Percentiles rank a stretch among this genome's conserved stretches.
Evolutionary conservation across 2,888 invertebrate genomes (phyloP).

Genomic region (Brenthis ino): DNA sequence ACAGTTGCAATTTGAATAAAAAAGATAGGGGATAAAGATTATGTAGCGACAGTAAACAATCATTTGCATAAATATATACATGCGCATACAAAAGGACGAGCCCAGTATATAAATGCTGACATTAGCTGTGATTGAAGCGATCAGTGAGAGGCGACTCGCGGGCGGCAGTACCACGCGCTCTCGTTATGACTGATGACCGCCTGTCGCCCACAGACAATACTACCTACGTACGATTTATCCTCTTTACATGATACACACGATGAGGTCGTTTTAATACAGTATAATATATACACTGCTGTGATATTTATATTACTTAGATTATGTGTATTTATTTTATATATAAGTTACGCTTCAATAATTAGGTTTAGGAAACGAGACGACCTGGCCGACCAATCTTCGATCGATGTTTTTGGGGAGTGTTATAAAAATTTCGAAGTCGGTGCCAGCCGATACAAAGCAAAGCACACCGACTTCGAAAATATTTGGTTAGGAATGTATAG

Average conservation of each 20-base stretch:
- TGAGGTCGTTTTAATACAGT: neutral
- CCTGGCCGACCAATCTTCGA: no score
- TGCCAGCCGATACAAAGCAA: no score
- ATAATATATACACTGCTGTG: neutral
- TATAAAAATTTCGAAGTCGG: no score
- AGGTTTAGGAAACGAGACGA: no score
- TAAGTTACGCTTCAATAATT: no score
- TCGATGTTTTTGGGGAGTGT: no score
- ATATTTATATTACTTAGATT: neutral
- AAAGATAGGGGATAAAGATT: no score
- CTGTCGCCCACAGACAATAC: constrained; percentile 28
- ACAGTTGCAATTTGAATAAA: no score
- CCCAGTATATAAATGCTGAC: constrained; percentile 13
- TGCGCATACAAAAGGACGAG: constrained; percentile 5
- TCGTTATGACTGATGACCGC: constrained; percentile 33
- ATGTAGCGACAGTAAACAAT: neutral
- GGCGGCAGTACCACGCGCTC: constrained; percentile 33
- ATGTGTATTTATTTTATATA: neutral
- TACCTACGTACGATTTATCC: constrained; percentile 24
- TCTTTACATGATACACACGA: constrained; percentile 8
- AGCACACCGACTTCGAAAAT: no score
- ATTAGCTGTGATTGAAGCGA: constrained; percentile 28
- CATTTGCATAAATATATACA: constrained; percentile 9
- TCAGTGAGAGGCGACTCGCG: constrained; percentile 25
- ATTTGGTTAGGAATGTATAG: no score